Evolutionary conservation across 2,113 vertebrate species (phyloP).

Genomic region (Calidris pugnax): DNA sequence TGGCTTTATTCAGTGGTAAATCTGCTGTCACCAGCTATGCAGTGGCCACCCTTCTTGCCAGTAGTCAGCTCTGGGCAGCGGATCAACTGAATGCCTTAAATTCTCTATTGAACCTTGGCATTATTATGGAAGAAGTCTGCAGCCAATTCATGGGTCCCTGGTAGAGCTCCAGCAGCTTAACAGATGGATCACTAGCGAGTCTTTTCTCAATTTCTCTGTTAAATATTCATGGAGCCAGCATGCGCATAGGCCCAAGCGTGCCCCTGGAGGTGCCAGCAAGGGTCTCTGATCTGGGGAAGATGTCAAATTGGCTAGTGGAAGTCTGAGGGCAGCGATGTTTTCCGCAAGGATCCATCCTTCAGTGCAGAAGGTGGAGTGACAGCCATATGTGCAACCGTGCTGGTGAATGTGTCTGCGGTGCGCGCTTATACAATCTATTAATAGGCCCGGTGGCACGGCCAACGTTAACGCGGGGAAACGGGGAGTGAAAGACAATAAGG

Average conservation of each 20-base stretch:
- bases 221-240: constrained; percentile 76
- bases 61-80: constrained; percentile 35
- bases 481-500: constrained; percentile 28
- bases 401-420: constrained; percentile 42
- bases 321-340: constrained; percentile 55
- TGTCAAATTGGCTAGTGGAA: constrained; percentile 53
- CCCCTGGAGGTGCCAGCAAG: constrained; percentile 52
- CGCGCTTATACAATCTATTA: constrained; percentile 58
- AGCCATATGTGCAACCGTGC: constrained; percentile 56
- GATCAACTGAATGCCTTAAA: constrained; percentile 67
- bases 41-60: background rate
- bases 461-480: constrained; percentile 46
- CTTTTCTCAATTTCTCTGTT: constrained; percentile 72
- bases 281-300: constrained; percentile 58
- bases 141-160: constrained; percentile 71
- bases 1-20: constrained; percentile 42
- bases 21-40: constrained; percentile 9
- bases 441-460: constrained; percentile 1
- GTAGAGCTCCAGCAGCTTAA: constrained; percentile 72
- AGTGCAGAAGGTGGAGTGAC: constrained; percentile 39
- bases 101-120: constrained; percentile 65
- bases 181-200: constrained; percentile 73
- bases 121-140: constrained; percentile 58
- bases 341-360: constrained; percentile 56
- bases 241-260: constrained; percentile 48